Conservation (phyloP, 2,888 invertebrate genomes). For the Folsomia candida region DNA sequence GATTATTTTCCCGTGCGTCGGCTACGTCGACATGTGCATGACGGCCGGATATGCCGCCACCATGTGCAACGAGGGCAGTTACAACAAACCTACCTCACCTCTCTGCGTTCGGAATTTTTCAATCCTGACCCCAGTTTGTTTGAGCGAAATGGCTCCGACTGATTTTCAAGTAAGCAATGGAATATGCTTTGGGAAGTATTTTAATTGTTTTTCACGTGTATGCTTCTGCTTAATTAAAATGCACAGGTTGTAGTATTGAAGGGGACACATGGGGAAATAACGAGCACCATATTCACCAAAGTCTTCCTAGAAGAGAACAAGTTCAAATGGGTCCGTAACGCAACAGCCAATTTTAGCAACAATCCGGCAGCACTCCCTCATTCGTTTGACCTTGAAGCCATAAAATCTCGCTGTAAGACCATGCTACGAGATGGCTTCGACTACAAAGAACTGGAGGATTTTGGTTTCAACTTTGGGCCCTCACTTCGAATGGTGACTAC, state of each 20-base stretch:
- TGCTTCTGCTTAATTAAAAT: too few species aligned
- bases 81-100: conserved; percentile 1
- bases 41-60: conserved; percentile 17
- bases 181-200: too few species aligned
- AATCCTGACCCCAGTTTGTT: conserved; percentile 15
- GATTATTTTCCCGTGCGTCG: conserved; percentile 26
- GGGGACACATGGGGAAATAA: not conserved
- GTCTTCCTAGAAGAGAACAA: not conserved
- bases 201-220: too few species aligned
- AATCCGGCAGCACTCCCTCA: not conserved
- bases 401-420: not conserved
- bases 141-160: conserved; percentile 6
- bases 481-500: not conserved
- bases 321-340: conserved; percentile 7
- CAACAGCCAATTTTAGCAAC: not conserved
- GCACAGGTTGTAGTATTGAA: not conserved
- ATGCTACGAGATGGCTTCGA: not conserved
- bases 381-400: not conserved
- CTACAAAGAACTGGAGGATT: not conserved
- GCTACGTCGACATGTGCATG: conserved; percentile 26
- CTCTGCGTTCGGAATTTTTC: conserved; percentile 14
- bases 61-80: conserved; percentile 9
- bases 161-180: too few species aligned
- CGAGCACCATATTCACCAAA: not conserved
- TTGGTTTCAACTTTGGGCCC: not conserved